Percentiles rank a stretch among this genome's conserved stretches.
These are phyloP conservation scores for Sturnira hondurensis DNA, from an alignment of 2,113 vertebrate species.

Conservation along the genomic window DNA sequence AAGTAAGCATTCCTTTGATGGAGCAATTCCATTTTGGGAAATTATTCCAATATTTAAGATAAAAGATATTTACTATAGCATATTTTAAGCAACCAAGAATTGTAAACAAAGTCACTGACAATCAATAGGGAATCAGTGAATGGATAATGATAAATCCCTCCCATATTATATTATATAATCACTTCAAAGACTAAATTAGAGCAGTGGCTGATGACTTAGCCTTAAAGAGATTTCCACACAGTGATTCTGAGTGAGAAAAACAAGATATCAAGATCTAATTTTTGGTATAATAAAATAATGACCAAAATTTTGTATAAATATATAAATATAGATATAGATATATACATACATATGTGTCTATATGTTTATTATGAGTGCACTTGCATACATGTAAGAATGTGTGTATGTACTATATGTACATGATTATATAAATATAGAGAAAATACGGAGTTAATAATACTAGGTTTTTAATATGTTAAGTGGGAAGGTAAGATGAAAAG, in stretches of 20 bases:
- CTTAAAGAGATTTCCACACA: neutral
- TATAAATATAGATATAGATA: neutral
- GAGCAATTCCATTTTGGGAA: neutral
- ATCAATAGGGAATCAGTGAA: neutral
- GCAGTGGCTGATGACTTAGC: neutral
- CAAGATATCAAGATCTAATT: neutral
- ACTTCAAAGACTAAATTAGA: neutral
- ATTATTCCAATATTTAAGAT: neutral
- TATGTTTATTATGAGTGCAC: neutral
- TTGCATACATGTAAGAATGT: neutral
- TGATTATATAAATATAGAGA: neutral
- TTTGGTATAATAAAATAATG: neutral
- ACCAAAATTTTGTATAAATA: neutral
- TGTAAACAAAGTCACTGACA: neutral
- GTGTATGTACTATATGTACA: neutral
- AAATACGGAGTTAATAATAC: neutral
- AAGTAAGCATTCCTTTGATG: neutral
- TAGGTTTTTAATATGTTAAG: neutral
- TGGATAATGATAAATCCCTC: neutral
- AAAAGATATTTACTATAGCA: neutral
- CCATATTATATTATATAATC: neutral
- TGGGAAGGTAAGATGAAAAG: neutral
- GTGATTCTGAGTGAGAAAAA: neutral
- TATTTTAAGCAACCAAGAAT: neutral
- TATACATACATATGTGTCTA: too few species aligned